These are phyloP conservation scores for Nemapogon koenigi DNA, from an alignment of 2,888 invertebrate genomes.

Conservation along the genomic window DNA sequence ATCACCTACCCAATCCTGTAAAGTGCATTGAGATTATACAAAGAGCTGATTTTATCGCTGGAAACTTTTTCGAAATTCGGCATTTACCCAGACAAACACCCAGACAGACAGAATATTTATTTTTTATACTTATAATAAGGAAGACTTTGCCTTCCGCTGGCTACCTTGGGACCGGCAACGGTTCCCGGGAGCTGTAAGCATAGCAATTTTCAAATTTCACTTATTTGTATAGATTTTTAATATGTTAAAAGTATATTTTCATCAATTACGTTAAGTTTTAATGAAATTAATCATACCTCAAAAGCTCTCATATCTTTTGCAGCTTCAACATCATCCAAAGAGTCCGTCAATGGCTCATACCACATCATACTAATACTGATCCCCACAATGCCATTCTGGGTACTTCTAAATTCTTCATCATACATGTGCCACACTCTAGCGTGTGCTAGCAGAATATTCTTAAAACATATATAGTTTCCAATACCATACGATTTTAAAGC, in stretches of 20 bases:
- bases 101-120: no score
- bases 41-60: no score
- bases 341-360: conserved; percentile 41
- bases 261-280: background rate
- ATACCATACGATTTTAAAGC: conserved; percentile 32
- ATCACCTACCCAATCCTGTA: conserved; percentile 43
- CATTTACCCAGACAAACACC: conserved; percentile 4
- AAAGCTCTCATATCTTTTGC: conserved; percentile 52
- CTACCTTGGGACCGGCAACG: no score
- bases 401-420: conserved; percentile 26
- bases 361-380: conserved; percentile 23
- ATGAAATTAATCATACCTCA: conserved; percentile 29
- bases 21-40: conserved; percentile 12
- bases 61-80: no score
- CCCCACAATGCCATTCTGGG: conserved; percentile 23
- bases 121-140: no score
- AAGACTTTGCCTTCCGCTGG: no score
- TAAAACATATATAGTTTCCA: conserved; percentile 49
- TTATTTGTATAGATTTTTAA: no score
- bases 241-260: no score
- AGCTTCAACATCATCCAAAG: conserved; percentile 41
- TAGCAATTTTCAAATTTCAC: no score
- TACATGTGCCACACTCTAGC: conserved; percentile 42
- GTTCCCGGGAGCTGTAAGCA: no score
- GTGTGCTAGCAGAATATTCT: conserved; percentile 60